Evolutionary conservation across 2,113 vertebrate species (phyloP).

Genomic region (Syrmaticus mikado): DNA sequence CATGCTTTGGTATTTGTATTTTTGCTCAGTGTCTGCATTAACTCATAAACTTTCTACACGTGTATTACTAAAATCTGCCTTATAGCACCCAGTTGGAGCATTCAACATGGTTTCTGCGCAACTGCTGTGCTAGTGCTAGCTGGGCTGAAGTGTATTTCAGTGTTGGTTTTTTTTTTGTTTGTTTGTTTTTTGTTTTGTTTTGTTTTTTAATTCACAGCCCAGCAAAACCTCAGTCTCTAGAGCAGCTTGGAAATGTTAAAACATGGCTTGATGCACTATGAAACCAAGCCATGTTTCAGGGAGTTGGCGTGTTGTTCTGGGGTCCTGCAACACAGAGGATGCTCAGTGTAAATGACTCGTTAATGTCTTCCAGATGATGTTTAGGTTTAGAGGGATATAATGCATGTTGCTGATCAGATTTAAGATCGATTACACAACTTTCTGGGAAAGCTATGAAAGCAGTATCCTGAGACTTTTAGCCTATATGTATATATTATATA

Average conservation of each 20-base stretch:
- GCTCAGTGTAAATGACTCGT: background rate
- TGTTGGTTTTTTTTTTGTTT: background rate
- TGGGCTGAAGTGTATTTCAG: background rate
- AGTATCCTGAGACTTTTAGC: background rate
- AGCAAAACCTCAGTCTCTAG: background rate
- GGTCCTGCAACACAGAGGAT: constrained; percentile 24
- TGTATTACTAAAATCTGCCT: background rate
- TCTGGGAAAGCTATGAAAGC: background rate
- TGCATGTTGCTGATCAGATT: constrained; percentile 11
- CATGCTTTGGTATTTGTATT: background rate
- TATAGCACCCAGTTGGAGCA: background rate
- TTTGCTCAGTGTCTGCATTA: background rate
- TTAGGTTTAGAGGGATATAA: constrained; percentile 31
- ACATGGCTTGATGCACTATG: constrained; percentile 21
- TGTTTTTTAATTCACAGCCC: background rate
- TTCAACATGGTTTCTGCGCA: background rate
- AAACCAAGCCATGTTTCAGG: constrained; percentile 30
- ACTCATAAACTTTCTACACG: background rate
- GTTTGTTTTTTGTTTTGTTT: background rate
- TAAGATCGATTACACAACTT: background rate
- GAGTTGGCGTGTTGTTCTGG: constrained; percentile 39
- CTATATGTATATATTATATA: no score
- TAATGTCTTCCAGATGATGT: constrained; percentile 57
- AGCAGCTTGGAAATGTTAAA: background rate
- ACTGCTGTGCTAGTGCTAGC: background rate